Conservation (phyloP, 2,888 invertebrate genomes). For the Heliconius charithonia region DNA sequence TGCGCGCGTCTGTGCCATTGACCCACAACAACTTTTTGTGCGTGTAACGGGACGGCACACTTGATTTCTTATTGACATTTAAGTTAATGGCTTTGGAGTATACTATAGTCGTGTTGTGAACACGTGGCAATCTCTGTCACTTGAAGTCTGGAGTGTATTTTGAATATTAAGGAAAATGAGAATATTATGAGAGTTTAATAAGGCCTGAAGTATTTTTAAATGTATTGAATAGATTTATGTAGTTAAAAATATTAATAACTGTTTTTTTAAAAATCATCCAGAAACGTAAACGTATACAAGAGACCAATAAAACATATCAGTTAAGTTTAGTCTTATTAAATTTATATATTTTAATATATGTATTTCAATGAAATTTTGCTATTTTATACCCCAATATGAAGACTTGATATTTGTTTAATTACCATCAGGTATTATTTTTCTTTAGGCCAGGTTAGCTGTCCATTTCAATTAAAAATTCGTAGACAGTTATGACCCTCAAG, state of each 20-base stretch:
- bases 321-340: no score
- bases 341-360: not conserved
- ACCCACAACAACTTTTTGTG: conserved; percentile 80
- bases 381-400: not conserved
- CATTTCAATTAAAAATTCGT: conserved; percentile 52
- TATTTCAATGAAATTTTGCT: not conserved
- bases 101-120: conserved; percentile 15
- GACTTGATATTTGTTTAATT: conserved; percentile 29
- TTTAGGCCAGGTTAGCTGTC: conserved; percentile 52
- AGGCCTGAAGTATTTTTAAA: no score
- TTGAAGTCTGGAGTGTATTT: conserved; percentile 29
- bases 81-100: conserved; percentile 49
- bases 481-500: conserved; percentile 49
- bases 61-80: conserved; percentile 77
- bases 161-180: not conserved
- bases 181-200: not conserved
- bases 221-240: no score
- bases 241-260: no score
- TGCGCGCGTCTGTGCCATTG: conserved; percentile 73
- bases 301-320: no score
- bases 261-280: no score
- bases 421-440: conserved; percentile 49
- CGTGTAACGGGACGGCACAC: conserved; percentile 78
- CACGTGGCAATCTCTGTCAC: conserved; percentile 29
- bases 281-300: no score